These are phyloP conservation scores for Gasterosteus nipponicus DNA, from an alignment of 2,113 vertebrate species.

Conservation along the genomic window DNA sequence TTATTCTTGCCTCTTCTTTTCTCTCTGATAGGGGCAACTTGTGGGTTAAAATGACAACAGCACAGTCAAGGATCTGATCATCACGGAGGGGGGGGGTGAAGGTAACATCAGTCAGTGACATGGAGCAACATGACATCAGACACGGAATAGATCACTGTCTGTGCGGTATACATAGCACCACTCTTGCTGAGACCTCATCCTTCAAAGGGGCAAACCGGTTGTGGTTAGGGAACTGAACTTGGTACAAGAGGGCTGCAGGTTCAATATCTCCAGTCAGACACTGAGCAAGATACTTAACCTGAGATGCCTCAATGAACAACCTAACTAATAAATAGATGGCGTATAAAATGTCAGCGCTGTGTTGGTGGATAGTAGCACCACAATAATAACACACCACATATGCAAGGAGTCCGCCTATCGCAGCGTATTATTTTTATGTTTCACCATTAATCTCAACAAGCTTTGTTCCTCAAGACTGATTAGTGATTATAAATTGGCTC, in stretches of 20 bases:
- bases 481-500: neutral
- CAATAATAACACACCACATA: conserved; percentile 53
- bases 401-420: conserved; percentile 23
- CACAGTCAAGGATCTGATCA: conserved; percentile 85
- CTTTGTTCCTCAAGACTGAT: conserved; percentile 11
- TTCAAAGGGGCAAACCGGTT: conserved; percentile 81
- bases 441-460: neutral
- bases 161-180: conserved; percentile 74
- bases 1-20: conserved; percentile 16
- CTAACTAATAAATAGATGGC: conserved; percentile 82
- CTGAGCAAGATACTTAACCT: conserved; percentile 82
- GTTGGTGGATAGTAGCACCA: conserved; percentile 43
- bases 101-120: conserved; percentile 82
- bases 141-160: conserved; percentile 80
- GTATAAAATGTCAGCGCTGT: conserved; percentile 80
- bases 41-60: conserved; percentile 75
- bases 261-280: conserved; percentile 82
- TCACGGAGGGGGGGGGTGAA: conserved; percentile 68
- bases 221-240: conserved; percentile 84
- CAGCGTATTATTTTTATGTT: conserved; percentile 25
- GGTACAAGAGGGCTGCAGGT: conserved; percentile 80
- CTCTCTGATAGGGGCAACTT: conserved; percentile 25
- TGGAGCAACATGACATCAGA: conserved; percentile 81
- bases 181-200: conserved; percentile 79
- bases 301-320: conserved; percentile 79